A percentile compares a stretch with the other conserved stretches of the same genome.
Evolutionary conservation across 1,140 invertebrate genomes (phyloP).

Genomic region (Coptotermes formosanus): DNA sequence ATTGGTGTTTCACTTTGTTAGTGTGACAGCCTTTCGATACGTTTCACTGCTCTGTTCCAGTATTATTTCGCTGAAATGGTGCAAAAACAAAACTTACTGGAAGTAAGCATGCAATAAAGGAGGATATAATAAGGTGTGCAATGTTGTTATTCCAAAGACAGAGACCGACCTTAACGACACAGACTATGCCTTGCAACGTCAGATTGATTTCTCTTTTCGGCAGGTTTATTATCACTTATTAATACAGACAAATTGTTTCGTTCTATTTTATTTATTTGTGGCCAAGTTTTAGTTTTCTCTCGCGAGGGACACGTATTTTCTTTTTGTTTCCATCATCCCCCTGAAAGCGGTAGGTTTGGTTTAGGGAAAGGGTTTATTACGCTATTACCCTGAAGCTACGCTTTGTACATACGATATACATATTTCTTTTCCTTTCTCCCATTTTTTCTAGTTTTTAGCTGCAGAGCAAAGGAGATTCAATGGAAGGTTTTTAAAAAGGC

Average conservation of each 20-base stretch:
- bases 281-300: background rate
- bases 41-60: too few species aligned
- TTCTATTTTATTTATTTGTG: background rate
- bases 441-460: background rate
- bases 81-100: too few species aligned
- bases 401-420: slow-evolving; percentile 4
- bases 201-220: background rate
- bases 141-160: too few species aligned
- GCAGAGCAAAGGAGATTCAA: background rate
- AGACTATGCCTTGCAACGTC: too few species aligned
- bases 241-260: background rate
- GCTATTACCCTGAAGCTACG: background rate
- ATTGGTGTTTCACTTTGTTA: too few species aligned
- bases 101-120: too few species aligned
- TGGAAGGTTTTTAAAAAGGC: background rate
- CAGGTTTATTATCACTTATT: background rate
- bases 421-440: background rate
- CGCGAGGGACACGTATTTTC: background rate
- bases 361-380: background rate
- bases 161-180: too few species aligned
- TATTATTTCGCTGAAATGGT: too few species aligned
- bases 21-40: too few species aligned
- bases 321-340: background rate
- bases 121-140: too few species aligned
- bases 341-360: too few species aligned